Base-by-base conservation (phyloP, 2,797 vertebrate species). In the Carapus acus region DNA sequence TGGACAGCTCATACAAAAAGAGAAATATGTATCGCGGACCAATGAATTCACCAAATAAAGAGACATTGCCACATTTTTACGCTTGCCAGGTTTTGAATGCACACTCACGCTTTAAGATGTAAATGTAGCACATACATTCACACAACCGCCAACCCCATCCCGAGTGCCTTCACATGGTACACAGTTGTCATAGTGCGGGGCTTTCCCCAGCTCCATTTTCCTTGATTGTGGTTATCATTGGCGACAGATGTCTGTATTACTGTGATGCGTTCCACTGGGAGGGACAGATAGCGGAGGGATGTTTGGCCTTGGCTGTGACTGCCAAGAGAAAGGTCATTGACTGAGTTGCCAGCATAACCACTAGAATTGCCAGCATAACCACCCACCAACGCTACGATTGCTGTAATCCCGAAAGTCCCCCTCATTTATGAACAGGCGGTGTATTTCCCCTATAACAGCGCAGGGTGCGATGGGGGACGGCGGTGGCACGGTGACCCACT, bases 181-280 rank as follows among this genome's bases (percentile, higher is more conserved):
- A 41, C 12, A 40, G 54, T 74, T 71, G 58, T 73, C 49, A 60
- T 51, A 61, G 58, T 43, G 60, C 60, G 52, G 60, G 73, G 74
- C 58, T 72, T 79, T 73, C 54, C 72, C 69, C 68, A 62, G 62
- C 54, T 49, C 66, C 47, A 22, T 53, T 52, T 19, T 75, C 56
- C 67, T 27, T 76, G 43, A 62, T 23, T 52, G 27, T 46, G 50
- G 59, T 80, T 83, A 80, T 84, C 79, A 34, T 49, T 48, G 50
- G 58, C 68, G 69, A 42, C 73, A 77, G 73, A 79, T 79, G 77
- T 69, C 57, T 75, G 61, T 67, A 47, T 63, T 71, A 21, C 73
- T 59, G 60, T 69, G 69, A 67, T 79, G 44, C 79, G 73, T 81
- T 85, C 79, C 79, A 72, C 34, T 75, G 19, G 60, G 58, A 80